Conservation (phyloP, 2,888 invertebrate genomes). For the Polydrusus tereticollis region DNA sequence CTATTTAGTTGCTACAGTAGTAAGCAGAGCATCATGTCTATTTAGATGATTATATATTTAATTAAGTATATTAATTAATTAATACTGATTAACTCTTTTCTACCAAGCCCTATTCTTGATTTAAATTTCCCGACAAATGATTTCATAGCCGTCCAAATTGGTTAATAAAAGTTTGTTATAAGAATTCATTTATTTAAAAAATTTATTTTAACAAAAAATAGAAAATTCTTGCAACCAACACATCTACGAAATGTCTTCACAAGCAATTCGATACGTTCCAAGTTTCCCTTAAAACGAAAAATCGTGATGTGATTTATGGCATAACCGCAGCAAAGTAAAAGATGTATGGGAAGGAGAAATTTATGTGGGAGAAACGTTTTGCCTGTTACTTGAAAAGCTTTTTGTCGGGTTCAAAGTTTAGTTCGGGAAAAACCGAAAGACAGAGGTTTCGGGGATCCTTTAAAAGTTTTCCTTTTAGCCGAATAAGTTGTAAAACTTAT, state of each 20-base stretch:
- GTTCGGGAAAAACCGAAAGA: constrained; percentile 2
- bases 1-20: too few relatives aligned
- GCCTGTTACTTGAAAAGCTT: constrained; percentile 21
- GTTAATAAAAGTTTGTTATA: too few relatives aligned
- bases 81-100: too few relatives aligned
- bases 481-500: constrained; percentile 18
- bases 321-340: constrained; percentile 26
- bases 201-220: too few relatives aligned
- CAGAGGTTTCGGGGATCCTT: constrained; percentile 5
- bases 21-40: too few relatives aligned
- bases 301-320: constrained; percentile 24
- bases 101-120: too few relatives aligned
- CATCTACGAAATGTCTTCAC: constrained; percentile 8
- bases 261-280: constrained; percentile 22
- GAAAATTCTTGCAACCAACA: not conserved
- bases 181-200: too few relatives aligned
- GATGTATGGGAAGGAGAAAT: constrained; percentile 15
- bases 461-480: constrained; percentile 9
- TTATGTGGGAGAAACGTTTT: constrained; percentile 32
- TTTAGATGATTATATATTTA: too few relatives aligned
- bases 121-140: too few relatives aligned
- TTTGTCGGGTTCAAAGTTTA: constrained; percentile 16
- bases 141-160: too few relatives aligned
- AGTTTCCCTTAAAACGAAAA: constrained; percentile 11
- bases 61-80: too few relatives aligned